These are phyloP conservation scores for Nibea albiflora DNA, from an alignment of 2,113 vertebrate genomes.

Conservation along the genomic window DNA sequence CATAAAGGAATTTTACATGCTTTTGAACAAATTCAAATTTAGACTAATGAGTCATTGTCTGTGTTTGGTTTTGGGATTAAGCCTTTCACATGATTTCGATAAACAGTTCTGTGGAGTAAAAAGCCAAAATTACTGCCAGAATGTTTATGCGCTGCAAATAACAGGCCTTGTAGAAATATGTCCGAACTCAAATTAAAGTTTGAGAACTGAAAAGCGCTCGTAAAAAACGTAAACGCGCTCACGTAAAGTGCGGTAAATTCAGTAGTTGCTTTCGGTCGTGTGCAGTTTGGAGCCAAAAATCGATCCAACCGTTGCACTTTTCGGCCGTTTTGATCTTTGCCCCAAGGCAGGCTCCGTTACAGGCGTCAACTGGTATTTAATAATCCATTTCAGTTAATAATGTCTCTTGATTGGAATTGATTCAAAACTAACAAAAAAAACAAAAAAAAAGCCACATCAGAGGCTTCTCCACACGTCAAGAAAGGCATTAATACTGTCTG, in stretches of 20 bases:
- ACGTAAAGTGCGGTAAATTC: background rate
- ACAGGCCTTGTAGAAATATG: slow-evolving; percentile 15
- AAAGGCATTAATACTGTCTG: slow-evolving; percentile 25
- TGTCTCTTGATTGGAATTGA: slow-evolving; percentile 10
- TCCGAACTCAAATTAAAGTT: background rate
- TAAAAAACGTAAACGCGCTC: background rate
- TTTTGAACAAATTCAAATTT: slow-evolving; percentile 21
- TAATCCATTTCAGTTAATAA: slow-evolving; percentile 28
- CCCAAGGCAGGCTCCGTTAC: background rate
- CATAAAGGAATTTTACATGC: background rate
- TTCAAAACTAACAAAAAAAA: slow-evolving; percentile 2
- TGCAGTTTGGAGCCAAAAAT: slow-evolving; percentile 1
- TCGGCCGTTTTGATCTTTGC: slow-evolving; percentile 21
- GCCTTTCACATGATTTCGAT: background rate
- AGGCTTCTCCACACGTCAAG: background rate
- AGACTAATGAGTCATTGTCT: slow-evolving; percentile 20
- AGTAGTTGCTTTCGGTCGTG: background rate
- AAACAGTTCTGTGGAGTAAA: slow-evolving; percentile 9
- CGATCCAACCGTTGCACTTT: background rate
- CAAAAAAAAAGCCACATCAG: slow-evolving; percentile 32
- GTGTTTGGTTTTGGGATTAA: slow-evolving; percentile 20
- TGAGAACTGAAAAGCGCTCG: background rate
- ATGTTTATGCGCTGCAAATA: slow-evolving; percentile 32
- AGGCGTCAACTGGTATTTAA: slow-evolving; percentile 22
- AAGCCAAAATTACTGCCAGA: slow-evolving; percentile 19